A percentile compares a stretch with the other conserved stretches of the same genome.
Conservation (phyloP, 1,140 invertebrate genomes). For the Zaprionus vittiger region DNA sequence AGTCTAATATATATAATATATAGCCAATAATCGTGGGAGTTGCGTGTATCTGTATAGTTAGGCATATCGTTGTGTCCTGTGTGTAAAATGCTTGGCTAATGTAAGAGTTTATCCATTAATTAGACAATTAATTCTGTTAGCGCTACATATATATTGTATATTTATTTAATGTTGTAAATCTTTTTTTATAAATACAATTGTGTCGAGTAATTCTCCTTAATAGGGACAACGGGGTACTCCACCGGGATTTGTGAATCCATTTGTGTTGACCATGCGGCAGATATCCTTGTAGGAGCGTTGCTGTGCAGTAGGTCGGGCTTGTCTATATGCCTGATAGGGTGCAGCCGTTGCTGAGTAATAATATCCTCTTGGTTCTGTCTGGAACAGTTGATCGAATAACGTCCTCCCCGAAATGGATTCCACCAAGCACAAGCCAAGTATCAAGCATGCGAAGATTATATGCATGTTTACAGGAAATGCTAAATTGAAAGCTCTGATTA, state of each 20-base stretch:
- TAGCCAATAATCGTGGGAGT: slow-evolving; percentile 19
- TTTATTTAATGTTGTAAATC: slow-evolving; percentile 50
- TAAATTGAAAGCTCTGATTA: slow-evolving; percentile 11
- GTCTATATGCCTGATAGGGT: neutral
- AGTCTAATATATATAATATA: neutral
- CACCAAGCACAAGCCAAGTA: slow-evolving; percentile 25
- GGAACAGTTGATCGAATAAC: slow-evolving; percentile 37
- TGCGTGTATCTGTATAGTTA: slow-evolving; percentile 27
- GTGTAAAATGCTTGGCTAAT: slow-evolving; percentile 40
- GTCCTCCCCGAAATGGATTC: neutral
- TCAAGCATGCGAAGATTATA: neutral
- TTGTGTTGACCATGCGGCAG: slow-evolving; percentile 67
- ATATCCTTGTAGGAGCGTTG: slow-evolving; percentile 73
- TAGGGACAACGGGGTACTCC: slow-evolving; percentile 66
- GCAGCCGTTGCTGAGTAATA: slow-evolving; percentile 15
- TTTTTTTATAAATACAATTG: slow-evolving; percentile 22
- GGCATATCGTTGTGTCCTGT: slow-evolving; percentile 17
- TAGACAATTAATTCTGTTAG: slow-evolving; percentile 17
- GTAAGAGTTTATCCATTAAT: slow-evolving; percentile 30
- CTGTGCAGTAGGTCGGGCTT: neutral
- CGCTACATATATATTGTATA: slow-evolving; percentile 34
- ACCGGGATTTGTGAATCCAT: slow-evolving; percentile 70
- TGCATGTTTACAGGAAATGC: slow-evolving; percentile 32
- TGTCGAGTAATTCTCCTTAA: slow-evolving; percentile 11
- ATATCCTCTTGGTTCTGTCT: slow-evolving; percentile 16